Conservation (phyloP, 2,888 invertebrate genomes). For the Athetis lepigone region DNA sequence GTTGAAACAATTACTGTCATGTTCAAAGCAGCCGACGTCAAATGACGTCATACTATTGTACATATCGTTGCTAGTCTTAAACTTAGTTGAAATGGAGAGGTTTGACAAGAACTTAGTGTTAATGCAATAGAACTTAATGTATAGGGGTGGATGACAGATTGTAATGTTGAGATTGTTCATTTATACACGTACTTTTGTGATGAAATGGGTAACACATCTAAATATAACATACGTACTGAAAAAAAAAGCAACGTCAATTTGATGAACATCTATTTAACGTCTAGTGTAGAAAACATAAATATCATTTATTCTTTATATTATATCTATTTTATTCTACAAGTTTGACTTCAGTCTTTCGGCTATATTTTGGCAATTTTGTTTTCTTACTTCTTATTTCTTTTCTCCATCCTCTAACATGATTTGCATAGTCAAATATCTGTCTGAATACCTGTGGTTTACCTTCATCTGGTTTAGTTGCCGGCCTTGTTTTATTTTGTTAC, state of each 20-base stretch:
- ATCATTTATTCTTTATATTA: too few relatives aligned
- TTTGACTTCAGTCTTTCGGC: too few relatives aligned
- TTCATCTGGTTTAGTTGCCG: too few relatives aligned
- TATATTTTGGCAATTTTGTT: too few relatives aligned
- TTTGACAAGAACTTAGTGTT: constrained; percentile 17
- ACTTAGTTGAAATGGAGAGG: constrained; percentile 8
- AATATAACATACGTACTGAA: background rate
- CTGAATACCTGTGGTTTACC: too few relatives aligned
- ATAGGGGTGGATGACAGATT: background rate
- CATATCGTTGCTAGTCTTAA: constrained; percentile 9
- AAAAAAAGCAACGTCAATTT: too few relatives aligned
- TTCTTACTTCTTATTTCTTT: too few relatives aligned
- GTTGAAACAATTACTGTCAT: constrained; percentile 23
- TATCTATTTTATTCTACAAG: too few relatives aligned
- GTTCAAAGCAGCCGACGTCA: constrained; percentile 5
- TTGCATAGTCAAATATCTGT: too few relatives aligned
- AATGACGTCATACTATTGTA: constrained; percentile 34
- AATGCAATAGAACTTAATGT: constrained; percentile 10
- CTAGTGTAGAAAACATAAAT: too few relatives aligned
- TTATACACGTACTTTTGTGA: background rate
- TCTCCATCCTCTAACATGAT: too few relatives aligned
- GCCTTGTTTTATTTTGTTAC: background rate
- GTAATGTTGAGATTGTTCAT: background rate
- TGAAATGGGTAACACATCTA: background rate
- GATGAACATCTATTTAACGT: too few relatives aligned